Conservation (phyloP, 2,113 vertebrate genomes). For the Manacus vitellinus region DNA sequence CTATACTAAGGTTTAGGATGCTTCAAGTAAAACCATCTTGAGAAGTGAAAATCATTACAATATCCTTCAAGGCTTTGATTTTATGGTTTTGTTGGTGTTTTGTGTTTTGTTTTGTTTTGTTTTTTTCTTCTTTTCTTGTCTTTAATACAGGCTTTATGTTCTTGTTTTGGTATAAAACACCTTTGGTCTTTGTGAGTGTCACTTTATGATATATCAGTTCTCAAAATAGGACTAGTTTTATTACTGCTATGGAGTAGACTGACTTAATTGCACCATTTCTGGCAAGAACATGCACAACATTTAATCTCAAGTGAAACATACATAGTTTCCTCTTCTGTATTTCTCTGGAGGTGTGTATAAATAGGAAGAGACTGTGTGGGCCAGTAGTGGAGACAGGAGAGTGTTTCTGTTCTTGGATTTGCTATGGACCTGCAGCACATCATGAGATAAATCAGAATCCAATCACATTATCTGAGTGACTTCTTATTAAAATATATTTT, state of each 20-base stretch:
- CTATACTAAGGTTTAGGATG: not conserved
- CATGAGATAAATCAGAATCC: not conserved
- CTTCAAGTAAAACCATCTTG: not conserved
- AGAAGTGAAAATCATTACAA: not conserved
- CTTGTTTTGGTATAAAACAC: not conserved
- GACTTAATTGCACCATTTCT: slow-evolving; percentile 15
- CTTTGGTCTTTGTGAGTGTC: not conserved
- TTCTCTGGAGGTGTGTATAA: slow-evolving; percentile 2
- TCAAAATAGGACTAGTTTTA: slow-evolving; percentile 8
- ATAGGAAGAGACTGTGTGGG: slow-evolving; percentile 9
- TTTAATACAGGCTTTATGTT: not conserved
- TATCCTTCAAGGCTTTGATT: not conserved
- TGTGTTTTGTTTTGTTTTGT: not conserved
- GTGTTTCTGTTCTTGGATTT: not conserved
- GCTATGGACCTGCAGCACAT: not conserved
- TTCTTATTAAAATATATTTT: not conserved
- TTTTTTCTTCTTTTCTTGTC: not conserved
- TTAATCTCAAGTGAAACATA: not conserved
- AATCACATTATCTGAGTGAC: not conserved
- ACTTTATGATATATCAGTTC: not conserved
- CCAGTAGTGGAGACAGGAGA: not conserved
- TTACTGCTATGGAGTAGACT: not conserved
- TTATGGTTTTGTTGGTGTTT: not conserved
- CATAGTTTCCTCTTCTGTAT: not conserved
- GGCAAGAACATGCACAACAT: not conserved